phyloP scores from a whole-genome alignment of 2,888 invertebrate species.

The Pseudococcus longispinus region DNA sequence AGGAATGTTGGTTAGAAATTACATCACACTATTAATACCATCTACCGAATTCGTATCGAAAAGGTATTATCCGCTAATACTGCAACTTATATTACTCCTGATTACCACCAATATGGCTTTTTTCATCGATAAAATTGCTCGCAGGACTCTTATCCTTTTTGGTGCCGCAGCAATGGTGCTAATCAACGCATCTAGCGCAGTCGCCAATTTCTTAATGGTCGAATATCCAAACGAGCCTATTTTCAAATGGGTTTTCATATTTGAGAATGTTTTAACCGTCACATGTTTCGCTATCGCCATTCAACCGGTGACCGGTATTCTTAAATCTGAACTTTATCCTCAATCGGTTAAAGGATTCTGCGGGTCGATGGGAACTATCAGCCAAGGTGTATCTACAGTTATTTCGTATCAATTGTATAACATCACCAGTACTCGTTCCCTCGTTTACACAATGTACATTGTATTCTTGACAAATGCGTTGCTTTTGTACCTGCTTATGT shows the following conservation, averaged over 20 bases:
- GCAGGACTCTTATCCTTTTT: background rate
- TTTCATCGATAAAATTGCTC: background rate
- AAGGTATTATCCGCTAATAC: constrained; percentile 18
- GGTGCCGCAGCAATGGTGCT: background rate
- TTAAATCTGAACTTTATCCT: constrained; percentile 30
- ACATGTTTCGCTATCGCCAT: background rate
- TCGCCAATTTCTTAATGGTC: background rate
- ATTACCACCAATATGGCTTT: background rate
- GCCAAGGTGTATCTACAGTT: background rate
- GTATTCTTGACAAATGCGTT: background rate
- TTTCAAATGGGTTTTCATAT: constrained; percentile 13
- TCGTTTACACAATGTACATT: background rate
- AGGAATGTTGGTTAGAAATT: background rate
- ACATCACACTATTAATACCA: constrained; percentile 11
- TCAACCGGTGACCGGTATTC: background rate
- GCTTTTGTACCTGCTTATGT: background rate
- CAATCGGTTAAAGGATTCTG: constrained; percentile 14
- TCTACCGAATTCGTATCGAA: background rate
- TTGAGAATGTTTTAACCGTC: background rate
- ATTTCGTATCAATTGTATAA: constrained; percentile 20
- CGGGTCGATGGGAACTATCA: background rate
- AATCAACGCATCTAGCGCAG: background rate
- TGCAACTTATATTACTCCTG: background rate
- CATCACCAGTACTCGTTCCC: background rate
- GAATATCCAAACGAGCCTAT: background rate